These are phyloP conservation scores for Congeria kusceri DNA, from an alignment of 2,888 invertebrate genomes.

Conservation along the genomic window DNA sequence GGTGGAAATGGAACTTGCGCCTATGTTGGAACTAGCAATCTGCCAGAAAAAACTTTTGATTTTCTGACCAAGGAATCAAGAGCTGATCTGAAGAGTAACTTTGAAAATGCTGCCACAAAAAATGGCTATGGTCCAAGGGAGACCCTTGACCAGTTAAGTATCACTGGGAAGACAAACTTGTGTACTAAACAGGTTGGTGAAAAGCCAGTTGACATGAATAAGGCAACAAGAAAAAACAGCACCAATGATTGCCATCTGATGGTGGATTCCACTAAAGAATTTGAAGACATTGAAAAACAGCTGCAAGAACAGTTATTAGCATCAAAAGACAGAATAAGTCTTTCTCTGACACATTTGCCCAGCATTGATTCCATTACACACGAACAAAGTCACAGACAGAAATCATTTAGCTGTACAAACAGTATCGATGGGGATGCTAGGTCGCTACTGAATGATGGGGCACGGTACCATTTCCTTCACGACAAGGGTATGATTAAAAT, in stretches of 20 bases:
- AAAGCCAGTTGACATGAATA: no score
- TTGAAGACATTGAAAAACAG: constrained; percentile 49
- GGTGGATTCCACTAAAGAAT: constrained; percentile 31
- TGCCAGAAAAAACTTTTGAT: no score
- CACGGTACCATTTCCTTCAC: constrained; percentile 60
- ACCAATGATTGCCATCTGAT: neutral
- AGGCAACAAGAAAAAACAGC: neutral
- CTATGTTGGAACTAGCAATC: no score
- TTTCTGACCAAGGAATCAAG: no score
- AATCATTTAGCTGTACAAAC: constrained; percentile 53
- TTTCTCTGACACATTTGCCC: constrained; percentile 22
- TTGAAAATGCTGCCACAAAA: no score
- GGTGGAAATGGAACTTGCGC: neutral
- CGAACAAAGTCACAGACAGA: constrained; percentile 5
- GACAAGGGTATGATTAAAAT: constrained; percentile 65
- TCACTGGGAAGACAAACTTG: no score
- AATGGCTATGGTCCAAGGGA: neutral
- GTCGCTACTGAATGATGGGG: constrained; percentile 41
- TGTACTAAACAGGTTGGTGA: no score
- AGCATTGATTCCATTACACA: neutral
- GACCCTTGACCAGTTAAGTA: neutral
- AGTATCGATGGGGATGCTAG: constrained; percentile 52
- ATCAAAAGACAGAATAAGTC: neutral
- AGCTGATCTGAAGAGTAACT: no score
- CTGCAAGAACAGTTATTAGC: constrained; percentile 23